Conservation (phyloP, 53 echinoderm and acorn worm species). For the Pentamera pediparva region DNA sequence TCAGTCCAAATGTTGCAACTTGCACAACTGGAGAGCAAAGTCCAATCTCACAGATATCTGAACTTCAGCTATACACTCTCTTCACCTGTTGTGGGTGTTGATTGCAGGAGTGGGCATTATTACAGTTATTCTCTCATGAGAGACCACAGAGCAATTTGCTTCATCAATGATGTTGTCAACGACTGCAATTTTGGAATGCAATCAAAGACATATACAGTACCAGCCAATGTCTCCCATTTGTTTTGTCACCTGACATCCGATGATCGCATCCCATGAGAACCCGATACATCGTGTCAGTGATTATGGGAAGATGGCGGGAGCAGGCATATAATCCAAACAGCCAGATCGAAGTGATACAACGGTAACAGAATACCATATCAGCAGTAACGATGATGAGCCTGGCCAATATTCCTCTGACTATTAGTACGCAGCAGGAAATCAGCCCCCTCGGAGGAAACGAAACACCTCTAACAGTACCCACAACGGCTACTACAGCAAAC, state of each 20-base stretch:
- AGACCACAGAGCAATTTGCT: neutral
- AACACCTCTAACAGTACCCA: no score
- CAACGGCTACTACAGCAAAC: no score
- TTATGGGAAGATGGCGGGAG: neutral
- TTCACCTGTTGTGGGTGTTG: neutral
- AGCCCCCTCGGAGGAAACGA: no score
- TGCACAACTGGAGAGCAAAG: neutral
- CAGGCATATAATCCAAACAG: neutral
- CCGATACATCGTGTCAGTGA: neutral
- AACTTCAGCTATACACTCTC: neutral
- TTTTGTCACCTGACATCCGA: neutral
- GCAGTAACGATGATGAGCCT: neutral
- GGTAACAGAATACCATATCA: no score
- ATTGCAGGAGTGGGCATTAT: neutral
- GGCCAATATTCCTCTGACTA: neutral
- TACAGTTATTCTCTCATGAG: neutral
- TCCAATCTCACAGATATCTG: neutral
- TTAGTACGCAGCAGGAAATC: no score
- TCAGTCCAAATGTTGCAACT: neutral
- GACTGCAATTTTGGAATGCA: neutral
- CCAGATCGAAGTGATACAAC: neutral
- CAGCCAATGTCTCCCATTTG: neutral
- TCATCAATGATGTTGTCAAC: neutral
- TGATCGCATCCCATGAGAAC: neutral
- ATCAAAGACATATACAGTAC: neutral